Evolutionary conservation across 35 echinoderm and acorn worm genomes (phyloP), one percentile per base, ranked within the genome.

Genomic region (Acanthaster planci): DNA sequence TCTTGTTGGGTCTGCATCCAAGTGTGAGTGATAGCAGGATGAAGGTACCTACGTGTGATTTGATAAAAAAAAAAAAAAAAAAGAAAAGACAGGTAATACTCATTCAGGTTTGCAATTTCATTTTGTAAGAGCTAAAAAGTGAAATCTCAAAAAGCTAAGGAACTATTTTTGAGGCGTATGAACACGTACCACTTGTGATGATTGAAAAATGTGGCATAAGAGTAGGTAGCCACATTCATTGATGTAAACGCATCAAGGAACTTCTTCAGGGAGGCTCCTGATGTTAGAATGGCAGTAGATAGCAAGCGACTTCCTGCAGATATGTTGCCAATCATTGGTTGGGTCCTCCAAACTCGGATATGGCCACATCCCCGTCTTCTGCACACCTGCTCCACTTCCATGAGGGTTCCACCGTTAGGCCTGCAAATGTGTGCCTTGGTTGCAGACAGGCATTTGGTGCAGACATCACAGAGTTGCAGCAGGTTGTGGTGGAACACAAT

Each of bases 111-210:
- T 67, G 59, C 23, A 67, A 8, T 1, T 14, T 15, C 7, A 0
- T 67, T 22, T 67, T 0, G 8, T 8, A 67, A 27, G 16, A 64
- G 8, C 0, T n/a, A 15, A 67, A 15, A 67, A 21, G 59, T 2
- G 54, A 56, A 56, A 56, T 56, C 22, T 56, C 54, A 56, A 56
- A 56, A 56, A 0, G 16, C 22, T 56, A 18, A 15, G 22, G 15
- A 18, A 56, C 22, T 15, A 15, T 56, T 56, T 56, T 18, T 2
- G 54, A 1, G 54, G 54, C 15, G 22, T 18, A 56, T 56, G 8
- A 18, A 56, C 7, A n/a, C n/a, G n/a, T 67, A 67, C 59, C 59
- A 67, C n/a, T 67, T 67, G 16, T 19, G 59, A 67, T 67, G 59
- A 67, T 67, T 67, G 59, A 67, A 67, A n/a, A 67, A 67, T 0